Percentiles rank a stretch among this genome's conserved stretches.
These are phyloP conservation scores for Thryonomys swinderianus DNA, from an alignment of 2,113 vertebrate genomes.

Conservation along the genomic window DNA sequence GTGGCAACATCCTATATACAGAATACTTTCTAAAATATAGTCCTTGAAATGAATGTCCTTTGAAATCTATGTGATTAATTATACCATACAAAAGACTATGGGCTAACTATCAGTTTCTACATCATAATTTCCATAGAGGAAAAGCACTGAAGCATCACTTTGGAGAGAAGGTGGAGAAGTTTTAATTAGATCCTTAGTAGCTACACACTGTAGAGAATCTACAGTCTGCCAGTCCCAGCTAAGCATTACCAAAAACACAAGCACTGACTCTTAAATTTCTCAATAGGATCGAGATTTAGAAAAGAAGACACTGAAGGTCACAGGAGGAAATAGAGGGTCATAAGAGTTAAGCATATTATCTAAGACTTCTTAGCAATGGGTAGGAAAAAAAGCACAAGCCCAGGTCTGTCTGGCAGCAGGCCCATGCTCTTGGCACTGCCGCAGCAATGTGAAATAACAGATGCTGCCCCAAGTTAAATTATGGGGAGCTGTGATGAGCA, in stretches of 20 bases:
- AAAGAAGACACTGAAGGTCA: background rate
- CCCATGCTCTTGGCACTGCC: background rate
- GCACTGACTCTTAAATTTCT: background rate
- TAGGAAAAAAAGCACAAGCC: background rate
- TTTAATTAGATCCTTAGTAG: background rate
- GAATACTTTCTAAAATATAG: background rate
- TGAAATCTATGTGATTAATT: background rate
- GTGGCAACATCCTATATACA: background rate
- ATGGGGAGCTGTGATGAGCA: background rate
- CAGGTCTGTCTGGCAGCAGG: background rate
- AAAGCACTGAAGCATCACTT: background rate
- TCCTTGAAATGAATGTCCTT: background rate
- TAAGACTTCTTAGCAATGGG: background rate
- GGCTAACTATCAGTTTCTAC: background rate
- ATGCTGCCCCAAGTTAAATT: slow-evolving; percentile 48
- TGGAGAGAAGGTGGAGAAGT: background rate
- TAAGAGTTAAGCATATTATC: background rate
- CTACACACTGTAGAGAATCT: background rate
- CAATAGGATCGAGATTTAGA: background rate
- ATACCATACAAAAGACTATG: background rate
- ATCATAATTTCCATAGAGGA: background rate
- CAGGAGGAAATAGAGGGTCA: background rate
- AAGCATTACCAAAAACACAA: background rate
- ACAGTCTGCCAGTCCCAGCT: background rate
- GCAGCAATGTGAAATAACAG: slow-evolving; percentile 37